Evolutionary conservation across 2,888 invertebrate genomes (phyloP), one percentile per base, ranked within the genome.

Genomic region (Dioctria linearis): DNA sequence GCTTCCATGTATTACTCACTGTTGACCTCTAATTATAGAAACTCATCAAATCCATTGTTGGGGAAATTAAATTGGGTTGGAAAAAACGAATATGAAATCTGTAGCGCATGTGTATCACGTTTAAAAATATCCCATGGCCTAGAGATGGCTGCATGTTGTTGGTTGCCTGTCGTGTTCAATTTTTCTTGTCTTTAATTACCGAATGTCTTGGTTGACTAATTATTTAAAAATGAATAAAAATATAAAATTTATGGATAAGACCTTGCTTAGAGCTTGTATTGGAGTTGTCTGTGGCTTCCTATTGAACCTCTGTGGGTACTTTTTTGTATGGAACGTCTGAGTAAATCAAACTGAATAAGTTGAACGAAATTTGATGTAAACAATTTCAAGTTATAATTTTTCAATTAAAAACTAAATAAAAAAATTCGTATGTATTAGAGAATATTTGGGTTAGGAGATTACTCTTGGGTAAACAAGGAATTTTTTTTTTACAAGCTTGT

Each of bases 21-120:
- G n/a, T 46, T 67, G 67, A 67, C 67, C 67, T 67, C 67, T 67
- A 67, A 67, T 67, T 67, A 46, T 43, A 46, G 46, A 67, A 67
- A 46, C 46, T 67, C 67, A 67, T 67, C 67, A 67, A 46, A 67
- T 46, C 67, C 25, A 67, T 67, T 67, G 67, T 67, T 46, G 67
- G 25, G 43, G 43, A 46, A 25, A 67, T 13, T 67, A 46, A 67
- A 43, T 67, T 43, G 67, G 42, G 43, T 25, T 11, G 61, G 43
- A 46, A 49, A 67, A 46, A 43, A 42, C 43, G 67, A 67, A 67
- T 67, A 43, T 67, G 8, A 67, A 49, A 6, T 25, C 25, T 25
- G 25, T 25, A 25, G 25, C 25, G 25, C 25, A 67, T 67, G 13
- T 46, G 46, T 46, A 43, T 67, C 4, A 25, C 25, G 42, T 5